Base-by-base conservation (phyloP, 2,888 invertebrate genomes). In the Parnassius apollo region DNA sequence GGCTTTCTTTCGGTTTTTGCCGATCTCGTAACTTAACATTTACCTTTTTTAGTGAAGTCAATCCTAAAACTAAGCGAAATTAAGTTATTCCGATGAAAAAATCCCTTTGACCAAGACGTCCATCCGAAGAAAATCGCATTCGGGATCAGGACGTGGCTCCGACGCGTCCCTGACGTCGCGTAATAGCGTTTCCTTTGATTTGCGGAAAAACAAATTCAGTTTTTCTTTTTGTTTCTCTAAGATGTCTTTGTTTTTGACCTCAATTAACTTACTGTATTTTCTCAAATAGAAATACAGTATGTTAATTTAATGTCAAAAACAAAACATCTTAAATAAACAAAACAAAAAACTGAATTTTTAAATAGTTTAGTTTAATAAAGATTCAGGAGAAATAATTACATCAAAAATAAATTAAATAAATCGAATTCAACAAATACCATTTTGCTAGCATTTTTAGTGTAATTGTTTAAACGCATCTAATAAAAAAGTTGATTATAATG, bases 41-140 rank as follows among this genome's bases (percentile, higher is more conserved):
- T n/a, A 42, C 60, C 44, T 18, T 54, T 35, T 50, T 12, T 44
- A 11, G 12, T 56, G 59, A 59, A 57, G 55, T 62, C 51, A 57
- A 57, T 48, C 44, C 50, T 22, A 45, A 50, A 59, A 49, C 59
- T 46, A 13, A 42, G 35, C 49, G 22, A 61, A 67, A 68, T 67
- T 18, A 64, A 57, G 53, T 69, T 70, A 69, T 64, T 65, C 59
- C 64, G 57, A 56, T 45, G 46, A 13, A n/a, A 56, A 35, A 48
- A 57, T 60, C 53, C 53, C 67, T 76, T 76, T 75, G 74, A 75
- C 73, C 74, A 72, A 72, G 75, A 75, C 70, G 75, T 67, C 72
- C 73, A 73, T 75, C 73, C 70, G 68, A 71, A 71, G 68, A 64
- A 71, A 66, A 73, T 72, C 71, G 68, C 64, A 66, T 73, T 72